Evolutionary conservation across 2,797 vertebrate species (phyloP).

Genomic region (Lophius americanus): DNA sequence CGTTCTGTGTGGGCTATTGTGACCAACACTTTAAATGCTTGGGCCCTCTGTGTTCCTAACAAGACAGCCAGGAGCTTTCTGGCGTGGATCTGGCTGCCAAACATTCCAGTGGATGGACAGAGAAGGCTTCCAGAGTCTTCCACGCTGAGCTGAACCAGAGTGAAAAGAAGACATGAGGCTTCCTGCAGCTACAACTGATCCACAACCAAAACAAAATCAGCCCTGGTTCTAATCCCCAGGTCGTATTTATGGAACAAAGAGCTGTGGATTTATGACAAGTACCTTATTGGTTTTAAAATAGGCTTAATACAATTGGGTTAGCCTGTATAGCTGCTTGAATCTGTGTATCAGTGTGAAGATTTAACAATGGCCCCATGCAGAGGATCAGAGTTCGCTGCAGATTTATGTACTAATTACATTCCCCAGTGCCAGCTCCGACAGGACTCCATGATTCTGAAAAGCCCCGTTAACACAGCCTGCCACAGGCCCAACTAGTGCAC

Average conservation of each 20-base stretch:
- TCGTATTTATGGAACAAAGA: slow-evolving; percentile 64
- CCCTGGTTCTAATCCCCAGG: slow-evolving; percentile 38
- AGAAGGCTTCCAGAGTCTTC: slow-evolving; percentile 61
- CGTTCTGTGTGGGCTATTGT: slow-evolving; percentile 12
- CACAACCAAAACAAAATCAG: slow-evolving; percentile 57
- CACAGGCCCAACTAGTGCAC: no score
- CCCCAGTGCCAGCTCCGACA: no score
- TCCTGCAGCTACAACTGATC: slow-evolving; percentile 27
- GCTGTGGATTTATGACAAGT: slow-evolving; percentile 56
- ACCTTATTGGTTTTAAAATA: slow-evolving; percentile 77
- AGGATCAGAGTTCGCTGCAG: slow-evolving; percentile 17
- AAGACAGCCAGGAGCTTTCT: slow-evolving; percentile 57
- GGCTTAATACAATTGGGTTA: slow-evolving; percentile 66
- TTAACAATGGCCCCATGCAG: slow-evolving; percentile 38
- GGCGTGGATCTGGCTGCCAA: slow-evolving; percentile 42
- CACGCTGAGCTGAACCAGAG: slow-evolving; percentile 59
- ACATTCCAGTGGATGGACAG: slow-evolving; percentile 36
- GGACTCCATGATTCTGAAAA: no score
- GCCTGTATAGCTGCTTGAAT: slow-evolving; percentile 31
- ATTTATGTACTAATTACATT: not conserved
- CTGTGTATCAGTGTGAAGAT: slow-evolving; percentile 15
- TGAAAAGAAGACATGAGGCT: slow-evolving; percentile 40
- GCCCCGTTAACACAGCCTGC: no score
- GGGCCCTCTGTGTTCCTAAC: slow-evolving; percentile 25
- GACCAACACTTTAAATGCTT: slow-evolving; percentile 24